These are phyloP conservation scores for Petrocephalus microphthalmus DNA, from an alignment of 2,113 vertebrate genomes.

Conservation along the genomic window DNA sequence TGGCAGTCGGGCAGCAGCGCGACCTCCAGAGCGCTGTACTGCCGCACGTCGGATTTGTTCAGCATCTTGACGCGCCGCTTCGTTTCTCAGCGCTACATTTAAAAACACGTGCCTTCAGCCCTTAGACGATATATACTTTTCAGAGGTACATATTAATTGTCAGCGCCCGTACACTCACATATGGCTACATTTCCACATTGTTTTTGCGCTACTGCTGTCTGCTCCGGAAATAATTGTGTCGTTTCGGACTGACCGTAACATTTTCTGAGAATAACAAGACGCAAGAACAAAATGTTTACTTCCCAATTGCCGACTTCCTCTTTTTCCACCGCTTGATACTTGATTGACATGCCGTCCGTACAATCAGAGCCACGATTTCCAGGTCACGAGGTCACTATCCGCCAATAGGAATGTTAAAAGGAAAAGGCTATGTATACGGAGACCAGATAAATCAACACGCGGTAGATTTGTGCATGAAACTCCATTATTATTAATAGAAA, in stretches of 20 bases:
- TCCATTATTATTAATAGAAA: not conserved
- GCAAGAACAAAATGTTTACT: constrained; percentile 6
- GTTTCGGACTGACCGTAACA: not conserved
- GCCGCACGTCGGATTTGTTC: constrained; percentile 20
- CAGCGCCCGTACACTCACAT: not conserved
- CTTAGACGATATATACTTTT: not conserved
- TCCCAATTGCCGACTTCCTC: not conserved
- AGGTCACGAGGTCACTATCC: not conserved
- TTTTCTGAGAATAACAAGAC: not conserved
- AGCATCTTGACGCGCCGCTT: constrained; percentile 32
- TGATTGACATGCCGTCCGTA: not conserved
- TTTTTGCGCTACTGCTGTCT: not conserved
- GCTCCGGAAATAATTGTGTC: not conserved
- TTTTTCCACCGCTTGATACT: not conserved
- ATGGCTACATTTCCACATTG: not conserved
- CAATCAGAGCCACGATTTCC: not conserved
- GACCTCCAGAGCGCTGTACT: constrained; percentile 43
- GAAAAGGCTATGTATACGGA: not conserved
- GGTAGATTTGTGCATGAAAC: not conserved
- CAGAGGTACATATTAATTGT: not conserved
- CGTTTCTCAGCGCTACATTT: not conserved
- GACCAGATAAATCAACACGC: constrained; percentile 8
- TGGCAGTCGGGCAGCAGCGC: constrained; percentile 43
- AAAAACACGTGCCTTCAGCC: not conserved
- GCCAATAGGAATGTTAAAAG: constrained; percentile 8